These are phyloP conservation scores for Drosophila grimshawi DNA, from an alignment of 1,140 invertebrate species.

Conservation along the genomic window DNA sequence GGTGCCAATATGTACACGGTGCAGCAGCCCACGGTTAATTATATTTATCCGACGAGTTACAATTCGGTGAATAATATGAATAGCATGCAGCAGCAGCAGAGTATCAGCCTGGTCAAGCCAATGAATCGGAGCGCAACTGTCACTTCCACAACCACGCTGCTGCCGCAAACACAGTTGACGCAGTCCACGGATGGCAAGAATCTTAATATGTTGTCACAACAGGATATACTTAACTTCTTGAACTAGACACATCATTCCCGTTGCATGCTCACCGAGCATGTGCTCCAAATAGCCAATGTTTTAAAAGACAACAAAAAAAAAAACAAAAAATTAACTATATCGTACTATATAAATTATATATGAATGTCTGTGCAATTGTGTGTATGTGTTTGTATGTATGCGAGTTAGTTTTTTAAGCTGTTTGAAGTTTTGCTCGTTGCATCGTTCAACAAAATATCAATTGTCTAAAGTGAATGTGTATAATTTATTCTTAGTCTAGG, in stretches of 20 bases:
- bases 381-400: conserved; percentile 22
- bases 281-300: conserved; percentile 51
- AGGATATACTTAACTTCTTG: conserved; percentile 81
- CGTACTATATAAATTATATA: conserved; percentile 46
- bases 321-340: conserved; percentile 31
- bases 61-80: conserved; percentile 47
- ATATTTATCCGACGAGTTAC: conserved; percentile 74
- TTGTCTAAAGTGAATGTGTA: conserved; percentile 49
- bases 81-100: conserved; percentile 40
- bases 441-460: conserved; percentile 55
- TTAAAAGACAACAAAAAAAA: conserved; percentile 11
- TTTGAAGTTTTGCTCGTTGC: conserved; percentile 56
- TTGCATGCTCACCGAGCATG: background rate
- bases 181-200: conserved; percentile 69
- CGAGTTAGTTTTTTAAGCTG: conserved; percentile 35
- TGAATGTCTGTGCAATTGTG: conserved; percentile 42
- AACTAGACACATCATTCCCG: conserved; percentile 61
- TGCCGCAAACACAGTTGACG: conserved; percentile 52
- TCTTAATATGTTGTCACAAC: conserved; percentile 77
- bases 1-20: conserved; percentile 74
- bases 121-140: conserved; percentile 24
- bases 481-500: conserved; percentile 72
- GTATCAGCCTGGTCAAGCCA: conserved; percentile 26
- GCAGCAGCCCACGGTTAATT: conserved; percentile 75
- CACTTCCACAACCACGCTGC: conserved; percentile 44